phyloP scores from a whole-genome alignment of 2,797 vertebrate genomes.

The Arrhamphus sclerolepis region DNA sequence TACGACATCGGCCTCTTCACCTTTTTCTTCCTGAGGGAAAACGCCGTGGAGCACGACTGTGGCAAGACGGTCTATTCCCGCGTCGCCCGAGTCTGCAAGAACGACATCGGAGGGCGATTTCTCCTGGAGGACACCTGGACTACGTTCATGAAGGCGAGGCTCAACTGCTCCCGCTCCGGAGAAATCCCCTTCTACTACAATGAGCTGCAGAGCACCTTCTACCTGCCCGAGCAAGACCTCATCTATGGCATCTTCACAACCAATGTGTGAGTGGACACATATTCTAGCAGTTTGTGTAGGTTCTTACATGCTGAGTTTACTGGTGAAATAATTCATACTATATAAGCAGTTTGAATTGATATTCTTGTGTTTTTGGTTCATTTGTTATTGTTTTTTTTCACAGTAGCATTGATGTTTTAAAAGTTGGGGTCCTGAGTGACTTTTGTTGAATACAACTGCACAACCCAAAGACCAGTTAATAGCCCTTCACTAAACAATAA shows the following conservation, averaged over 20 bases:
- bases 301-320: too few species aligned
- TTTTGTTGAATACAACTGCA: too few species aligned
- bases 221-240: slow-evolving; percentile 95
- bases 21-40: slow-evolving; percentile 97
- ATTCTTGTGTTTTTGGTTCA: neutral
- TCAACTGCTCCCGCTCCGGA: slow-evolving; percentile 96
- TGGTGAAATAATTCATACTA: neutral
- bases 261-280: slow-evolving; percentile 89
- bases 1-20: slow-evolving; percentile 96
- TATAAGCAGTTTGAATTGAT: neutral
- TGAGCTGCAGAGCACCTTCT: slow-evolving; percentile 97
- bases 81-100: slow-evolving; percentile 96
- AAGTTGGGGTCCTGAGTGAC: too few species aligned
- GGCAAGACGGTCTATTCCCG: slow-evolving; percentile 95
- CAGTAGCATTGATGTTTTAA: neutral
- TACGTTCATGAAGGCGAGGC: slow-evolving; percentile 96
- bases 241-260: slow-evolving; percentile 98
- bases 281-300: neutral
- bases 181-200: slow-evolving; percentile 98
- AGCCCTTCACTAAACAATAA: neutral
- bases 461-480: too few species aligned
- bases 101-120: slow-evolving; percentile 94
- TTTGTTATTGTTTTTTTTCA: too few species aligned
- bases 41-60: slow-evolving; percentile 95
- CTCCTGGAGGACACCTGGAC: slow-evolving; percentile 98